Conservation (phyloP, 2,113 vertebrate genomes). For the Bagarius yarrelli region DNA sequence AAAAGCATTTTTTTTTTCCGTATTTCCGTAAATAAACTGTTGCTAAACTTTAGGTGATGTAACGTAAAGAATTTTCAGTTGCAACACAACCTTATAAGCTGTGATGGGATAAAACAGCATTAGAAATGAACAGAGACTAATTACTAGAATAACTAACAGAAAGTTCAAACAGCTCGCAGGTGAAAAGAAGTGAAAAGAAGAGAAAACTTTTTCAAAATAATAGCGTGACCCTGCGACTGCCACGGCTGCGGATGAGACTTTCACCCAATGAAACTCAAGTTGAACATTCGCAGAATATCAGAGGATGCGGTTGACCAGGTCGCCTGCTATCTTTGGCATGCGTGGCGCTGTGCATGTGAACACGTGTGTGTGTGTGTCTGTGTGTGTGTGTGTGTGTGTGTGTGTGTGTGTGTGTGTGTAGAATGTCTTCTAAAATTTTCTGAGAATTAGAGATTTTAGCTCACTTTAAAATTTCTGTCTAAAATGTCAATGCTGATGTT, state of each 20-base stretch:
- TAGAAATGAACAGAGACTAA: too few species aligned
- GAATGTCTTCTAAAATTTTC: background rate
- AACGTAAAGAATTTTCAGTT: too few species aligned
- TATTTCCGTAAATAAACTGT: too few species aligned
- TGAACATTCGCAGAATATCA: conserved; percentile 49
- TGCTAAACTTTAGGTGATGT: too few species aligned
- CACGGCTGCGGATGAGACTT: conserved; percentile 29
- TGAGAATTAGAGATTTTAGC: too few species aligned
- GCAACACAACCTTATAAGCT: too few species aligned
- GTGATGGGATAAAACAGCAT: too few species aligned
- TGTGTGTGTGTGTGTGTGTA: conserved; percentile 24
- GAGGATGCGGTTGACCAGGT: conserved; percentile 55
- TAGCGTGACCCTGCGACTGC: background rate
- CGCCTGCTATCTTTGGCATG: conserved; percentile 32
- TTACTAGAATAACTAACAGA: too few species aligned
- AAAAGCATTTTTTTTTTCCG: too few species aligned
- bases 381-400: conserved; percentile 1
- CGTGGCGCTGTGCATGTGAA: conserved; percentile 39
- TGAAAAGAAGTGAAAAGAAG: too few species aligned
- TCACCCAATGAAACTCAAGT: conserved; percentile 39
- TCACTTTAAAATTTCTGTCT: too few species aligned
- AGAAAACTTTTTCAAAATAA: conserved; percentile 42
- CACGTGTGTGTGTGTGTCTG: conserved; percentile 1
- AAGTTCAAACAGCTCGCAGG: too few species aligned
- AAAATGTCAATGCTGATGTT: conserved; percentile 35